Percentiles rank a stretch among this genome's conserved stretches.
Evolutionary conservation across 2,797 vertebrate species (phyloP).

Genomic region (Limnodromus scolopaceus): DNA sequence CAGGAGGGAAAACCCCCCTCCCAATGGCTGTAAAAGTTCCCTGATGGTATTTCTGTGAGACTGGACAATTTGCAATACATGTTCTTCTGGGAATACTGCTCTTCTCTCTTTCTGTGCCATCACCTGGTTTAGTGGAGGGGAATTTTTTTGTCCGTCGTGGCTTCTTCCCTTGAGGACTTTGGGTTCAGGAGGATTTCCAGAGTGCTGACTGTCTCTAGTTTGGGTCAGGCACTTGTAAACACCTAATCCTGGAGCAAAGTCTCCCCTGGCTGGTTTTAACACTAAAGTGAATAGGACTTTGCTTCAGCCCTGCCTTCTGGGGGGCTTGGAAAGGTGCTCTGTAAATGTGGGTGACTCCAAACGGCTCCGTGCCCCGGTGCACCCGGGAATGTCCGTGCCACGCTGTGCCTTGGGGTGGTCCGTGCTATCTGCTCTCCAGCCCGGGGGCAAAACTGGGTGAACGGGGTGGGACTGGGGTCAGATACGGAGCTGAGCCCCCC

Average conservation of each 20-base stretch:
- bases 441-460: neutral
- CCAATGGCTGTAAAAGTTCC: neutral
- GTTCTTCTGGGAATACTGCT: neutral
- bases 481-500: neutral
- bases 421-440: neutral
- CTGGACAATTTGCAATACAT: neutral
- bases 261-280: neutral
- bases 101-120: neutral
- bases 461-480: neutral
- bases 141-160: rapidly evolving
- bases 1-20: neutral
- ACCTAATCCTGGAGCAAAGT: neutral
- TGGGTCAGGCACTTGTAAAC: neutral
- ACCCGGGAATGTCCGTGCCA: neutral
- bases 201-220: neutral
- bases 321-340: neutral
- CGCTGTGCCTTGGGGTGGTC: neutral
- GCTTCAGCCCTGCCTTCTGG: neutral
- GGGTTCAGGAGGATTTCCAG: neutral
- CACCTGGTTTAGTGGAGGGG: neutral
- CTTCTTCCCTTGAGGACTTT: neutral
- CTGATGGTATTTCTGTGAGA: neutral
- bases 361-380: neutral
- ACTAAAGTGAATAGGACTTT: neutral
- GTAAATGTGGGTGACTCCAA: neutral